Conservation (phyloP, 1,140 invertebrate genomes). For the Linepithema humile region DNA sequence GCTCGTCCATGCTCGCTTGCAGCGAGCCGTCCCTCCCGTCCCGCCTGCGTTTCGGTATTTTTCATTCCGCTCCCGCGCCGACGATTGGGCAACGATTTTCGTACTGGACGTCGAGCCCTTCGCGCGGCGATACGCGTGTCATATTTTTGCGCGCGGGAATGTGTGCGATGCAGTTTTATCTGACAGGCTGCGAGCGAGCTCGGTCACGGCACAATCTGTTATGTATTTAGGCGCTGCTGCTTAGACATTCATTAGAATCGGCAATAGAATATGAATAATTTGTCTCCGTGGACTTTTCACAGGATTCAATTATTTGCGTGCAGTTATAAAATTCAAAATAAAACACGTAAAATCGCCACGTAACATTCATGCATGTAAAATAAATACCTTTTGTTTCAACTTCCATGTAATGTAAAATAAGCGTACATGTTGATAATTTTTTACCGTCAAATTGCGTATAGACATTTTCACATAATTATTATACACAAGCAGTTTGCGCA, state of each 20-base stretch:
- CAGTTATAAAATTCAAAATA: no score
- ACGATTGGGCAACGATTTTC: constrained; percentile 54
- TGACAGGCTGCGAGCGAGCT: constrained; percentile 31
- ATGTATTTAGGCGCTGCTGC: background rate
- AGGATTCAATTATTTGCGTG: background rate
- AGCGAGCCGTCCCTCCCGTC: background rate
- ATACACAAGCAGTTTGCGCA: background rate
- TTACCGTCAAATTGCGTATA: background rate
- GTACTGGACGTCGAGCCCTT: background rate
- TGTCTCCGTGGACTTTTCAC: background rate
- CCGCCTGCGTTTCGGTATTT: background rate
- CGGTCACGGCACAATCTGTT: background rate
- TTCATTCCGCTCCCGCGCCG: background rate
- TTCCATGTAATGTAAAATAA: background rate
- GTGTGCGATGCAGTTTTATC: constrained; percentile 13
- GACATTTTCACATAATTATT: background rate
- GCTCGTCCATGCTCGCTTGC: constrained; percentile 33
- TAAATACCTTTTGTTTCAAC: background rate
- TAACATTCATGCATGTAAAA: background rate
- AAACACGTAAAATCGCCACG: no score
- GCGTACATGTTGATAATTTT: background rate
- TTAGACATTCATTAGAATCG: background rate
- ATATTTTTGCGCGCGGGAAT: constrained; percentile 43
- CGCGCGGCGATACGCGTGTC: constrained; percentile 20
- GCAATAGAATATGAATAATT: background rate